These are phyloP conservation scores for Danaus plexippus DNA, from an alignment of 1,140 invertebrate genomes.

Conservation along the genomic window DNA sequence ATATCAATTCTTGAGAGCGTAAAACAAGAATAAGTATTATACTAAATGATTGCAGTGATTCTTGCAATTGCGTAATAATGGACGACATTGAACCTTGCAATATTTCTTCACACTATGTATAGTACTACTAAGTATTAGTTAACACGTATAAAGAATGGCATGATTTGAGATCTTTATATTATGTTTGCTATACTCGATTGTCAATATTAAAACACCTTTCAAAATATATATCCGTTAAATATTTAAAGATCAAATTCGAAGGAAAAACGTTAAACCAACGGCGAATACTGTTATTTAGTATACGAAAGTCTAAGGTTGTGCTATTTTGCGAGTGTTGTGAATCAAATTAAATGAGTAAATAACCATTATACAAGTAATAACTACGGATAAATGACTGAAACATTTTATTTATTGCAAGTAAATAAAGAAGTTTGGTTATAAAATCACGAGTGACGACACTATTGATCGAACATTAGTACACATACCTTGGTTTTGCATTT, in stretches of 20 bases:
- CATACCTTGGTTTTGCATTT: conserved; percentile 60
- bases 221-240: conserved; percentile 62
- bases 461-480: conserved; percentile 54
- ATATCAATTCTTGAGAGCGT: too few relatives aligned
- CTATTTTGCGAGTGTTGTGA: too few relatives aligned
- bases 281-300: conserved; percentile 16
- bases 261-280: conserved; percentile 60
- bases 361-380: too few relatives aligned
- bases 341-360: too few relatives aligned
- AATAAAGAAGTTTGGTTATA: conserved; percentile 37
- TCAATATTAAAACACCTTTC: conserved; percentile 30
- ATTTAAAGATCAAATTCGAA: conserved; percentile 69
- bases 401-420: conserved; percentile 1
- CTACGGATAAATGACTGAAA: too few relatives aligned
- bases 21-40: too few relatives aligned
- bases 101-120: not conserved
- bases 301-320: not conserved
- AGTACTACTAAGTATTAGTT: too few relatives aligned
- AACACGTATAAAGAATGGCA: too few relatives aligned
- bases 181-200: conserved; percentile 5
- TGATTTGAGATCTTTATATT: conserved; percentile 3
- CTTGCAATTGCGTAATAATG: conserved; percentile 29
- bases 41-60: too few relatives aligned
- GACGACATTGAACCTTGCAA: conserved; percentile 35
- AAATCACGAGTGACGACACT: conserved; percentile 44